Conservation (phyloP, 1,140 invertebrate genomes). For the Anastatus disparis region DNA sequence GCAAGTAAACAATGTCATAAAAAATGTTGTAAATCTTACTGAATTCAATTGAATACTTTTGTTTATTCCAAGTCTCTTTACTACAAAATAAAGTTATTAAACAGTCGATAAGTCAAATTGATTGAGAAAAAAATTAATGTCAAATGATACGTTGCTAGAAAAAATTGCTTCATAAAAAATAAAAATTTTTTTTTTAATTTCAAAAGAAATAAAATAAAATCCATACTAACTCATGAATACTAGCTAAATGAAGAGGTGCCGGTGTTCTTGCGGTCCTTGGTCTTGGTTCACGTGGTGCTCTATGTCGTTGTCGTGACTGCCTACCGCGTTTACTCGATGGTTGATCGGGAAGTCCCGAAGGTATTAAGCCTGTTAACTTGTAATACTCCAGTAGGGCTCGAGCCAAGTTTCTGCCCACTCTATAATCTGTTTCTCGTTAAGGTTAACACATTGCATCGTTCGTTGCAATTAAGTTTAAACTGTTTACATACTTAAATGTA, state of each 20-base stretch:
- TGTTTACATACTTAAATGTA: too few species aligned
- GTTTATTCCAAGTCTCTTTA: too few species aligned
- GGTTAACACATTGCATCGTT: background rate
- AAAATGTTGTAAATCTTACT: too few species aligned
- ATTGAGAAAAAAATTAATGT: too few species aligned
- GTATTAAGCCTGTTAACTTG: conserved; percentile 77
- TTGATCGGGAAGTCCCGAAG: conserved; percentile 68
- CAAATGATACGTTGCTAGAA: too few species aligned
- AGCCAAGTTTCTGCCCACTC: conserved; percentile 81
- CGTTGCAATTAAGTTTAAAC: background rate
- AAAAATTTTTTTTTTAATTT: too few species aligned
- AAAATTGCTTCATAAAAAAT: too few species aligned
- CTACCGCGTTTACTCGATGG: conserved; percentile 65
- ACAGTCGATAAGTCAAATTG: too few species aligned
- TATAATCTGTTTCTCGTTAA: conserved; percentile 57
- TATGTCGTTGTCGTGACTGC: conserved; percentile 66
- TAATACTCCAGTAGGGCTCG: conserved; percentile 85
- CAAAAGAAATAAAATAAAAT: too few species aligned
- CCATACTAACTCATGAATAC: conserved; percentile 70
- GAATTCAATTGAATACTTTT: too few species aligned
- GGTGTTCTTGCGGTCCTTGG: conserved; percentile 69
- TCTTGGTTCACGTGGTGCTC: conserved; percentile 66
- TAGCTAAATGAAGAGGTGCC: conserved; percentile 70
- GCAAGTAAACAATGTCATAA: too few species aligned
- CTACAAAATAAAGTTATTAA: too few species aligned